Evolutionary conservation across 2,797 vertebrate genomes (phyloP).

Genomic region (Gymnoscopelus braueri): DNA sequence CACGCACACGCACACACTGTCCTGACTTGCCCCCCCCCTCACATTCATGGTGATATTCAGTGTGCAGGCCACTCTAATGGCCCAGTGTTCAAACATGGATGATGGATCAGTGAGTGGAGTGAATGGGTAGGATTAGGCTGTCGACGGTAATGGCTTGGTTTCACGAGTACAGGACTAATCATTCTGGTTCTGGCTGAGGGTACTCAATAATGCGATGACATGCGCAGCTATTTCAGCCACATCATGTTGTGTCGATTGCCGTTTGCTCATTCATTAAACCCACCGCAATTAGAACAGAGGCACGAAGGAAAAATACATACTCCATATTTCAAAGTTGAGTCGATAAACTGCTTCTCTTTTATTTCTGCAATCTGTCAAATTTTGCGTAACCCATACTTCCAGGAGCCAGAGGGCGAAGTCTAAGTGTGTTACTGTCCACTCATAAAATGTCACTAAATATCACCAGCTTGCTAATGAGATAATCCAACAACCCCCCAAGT

Average conservation of each 20-base stretch:
- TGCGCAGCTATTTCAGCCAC: slow-evolving; percentile 47
- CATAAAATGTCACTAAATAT: slow-evolving; percentile 74
- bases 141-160: slow-evolving; percentile 61
- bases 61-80: slow-evolving; percentile 53
- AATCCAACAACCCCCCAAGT: slow-evolving; percentile 22
- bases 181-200: slow-evolving; percentile 50
- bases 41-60: slow-evolving; percentile 37
- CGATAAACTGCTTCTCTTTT: background rate
- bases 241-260: slow-evolving; percentile 27
- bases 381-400: background rate
- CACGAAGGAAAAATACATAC: slow-evolving; percentile 27
- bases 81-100: slow-evolving; percentile 61
- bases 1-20: background rate
- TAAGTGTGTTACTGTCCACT: slow-evolving; percentile 45
- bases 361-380: slow-evolving; percentile 17
- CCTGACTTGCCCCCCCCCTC: slow-evolving; percentile 3
- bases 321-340: slow-evolving; percentile 11
- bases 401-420: slow-evolving; percentile 9
- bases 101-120: slow-evolving; percentile 57
- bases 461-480: slow-evolving; percentile 56
- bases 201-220: slow-evolving; percentile 49
- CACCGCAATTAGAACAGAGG: slow-evolving; percentile 17
- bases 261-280: slow-evolving; percentile 43
- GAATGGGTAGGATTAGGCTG: slow-evolving; percentile 58
- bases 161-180: slow-evolving; percentile 52